Conservation (phyloP, 2,888 invertebrate species). For the Desoria tigrina region DNA sequence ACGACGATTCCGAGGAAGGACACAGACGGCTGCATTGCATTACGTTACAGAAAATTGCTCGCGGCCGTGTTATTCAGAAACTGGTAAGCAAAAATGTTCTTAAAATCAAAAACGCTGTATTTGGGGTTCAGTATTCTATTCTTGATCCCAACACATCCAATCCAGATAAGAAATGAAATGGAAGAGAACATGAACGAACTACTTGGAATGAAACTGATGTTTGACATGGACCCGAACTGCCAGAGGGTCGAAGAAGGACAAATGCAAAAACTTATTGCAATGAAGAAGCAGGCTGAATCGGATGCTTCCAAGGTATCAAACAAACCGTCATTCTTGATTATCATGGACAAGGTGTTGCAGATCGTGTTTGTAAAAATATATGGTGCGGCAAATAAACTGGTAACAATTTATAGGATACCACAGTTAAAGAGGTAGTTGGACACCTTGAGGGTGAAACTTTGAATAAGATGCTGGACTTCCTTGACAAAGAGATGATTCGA, state of each 20-base stretch:
- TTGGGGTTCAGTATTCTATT: too few species aligned
- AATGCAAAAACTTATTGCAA: conserved; percentile 30
- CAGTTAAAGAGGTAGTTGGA: conserved; percentile 66
- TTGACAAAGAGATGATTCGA: conserved; percentile 72
- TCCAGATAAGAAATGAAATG: conserved; percentile 47
- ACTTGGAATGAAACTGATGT: conserved; percentile 43
- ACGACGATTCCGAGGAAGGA: conserved; percentile 40
- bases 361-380: too few species aligned
- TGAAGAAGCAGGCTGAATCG: conserved; percentile 31
- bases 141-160: too few species aligned
- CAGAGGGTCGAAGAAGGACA: conserved; percentile 33
- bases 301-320: conserved; percentile 24
- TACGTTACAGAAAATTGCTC: conserved; percentile 67
- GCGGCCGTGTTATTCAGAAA: conserved; percentile 72
- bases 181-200: conserved; percentile 44
- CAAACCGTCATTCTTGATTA: background rate
- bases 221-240: conserved; percentile 49
- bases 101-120: too few species aligned
- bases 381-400: too few species aligned
- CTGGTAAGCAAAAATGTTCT: conserved; percentile 60
- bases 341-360: too few species aligned
- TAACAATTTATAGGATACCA: conserved; percentile 56
- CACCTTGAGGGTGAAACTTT: conserved; percentile 72
- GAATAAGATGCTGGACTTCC: conserved; percentile 70
- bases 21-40: conserved; percentile 55